phyloP scores from a whole-genome alignment of 2,888 invertebrate genomes.

The Leucophenga montana region DNA sequence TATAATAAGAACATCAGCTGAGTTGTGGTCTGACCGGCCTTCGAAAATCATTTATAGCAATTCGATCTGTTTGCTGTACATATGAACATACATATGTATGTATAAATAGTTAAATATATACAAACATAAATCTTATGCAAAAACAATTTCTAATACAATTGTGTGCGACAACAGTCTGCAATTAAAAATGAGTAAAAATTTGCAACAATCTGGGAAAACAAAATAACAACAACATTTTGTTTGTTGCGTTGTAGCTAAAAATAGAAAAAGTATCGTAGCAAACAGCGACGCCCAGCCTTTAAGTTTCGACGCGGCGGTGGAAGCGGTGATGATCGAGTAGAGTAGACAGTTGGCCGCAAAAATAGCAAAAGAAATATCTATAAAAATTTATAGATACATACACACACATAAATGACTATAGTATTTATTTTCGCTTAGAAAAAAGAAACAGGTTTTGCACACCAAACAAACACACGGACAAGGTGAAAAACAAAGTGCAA shows the following conservation, averaged over 20 bases:
- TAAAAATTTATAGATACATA: conserved; percentile 33
- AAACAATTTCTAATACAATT: not conserved
- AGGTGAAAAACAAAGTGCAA: conserved; percentile 32
- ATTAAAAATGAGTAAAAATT: conserved; percentile 18
- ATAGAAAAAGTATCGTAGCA: conserved; percentile 39
- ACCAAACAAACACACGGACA: conserved; percentile 22
- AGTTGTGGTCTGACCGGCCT: too few relatives aligned
- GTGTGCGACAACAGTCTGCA: not conserved
- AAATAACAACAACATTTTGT: not conserved
- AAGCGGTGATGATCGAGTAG: conserved; percentile 24
- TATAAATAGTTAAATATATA: too few relatives aligned
- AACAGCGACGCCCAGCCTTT: conserved; percentile 9
- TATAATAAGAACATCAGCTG: too few relatives aligned
- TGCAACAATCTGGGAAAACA: conserved; percentile 37
- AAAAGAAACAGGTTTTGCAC: conserved; percentile 24
- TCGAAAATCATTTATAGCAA: too few relatives aligned
- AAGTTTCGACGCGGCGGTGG: conserved; percentile 6
- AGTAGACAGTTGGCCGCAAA: conserved; percentile 43
- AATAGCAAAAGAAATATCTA: conserved; percentile 20
- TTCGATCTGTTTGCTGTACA: too few relatives aligned
- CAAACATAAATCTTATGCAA: not conserved
- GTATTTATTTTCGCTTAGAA: conserved; percentile 45
- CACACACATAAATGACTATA: conserved; percentile 14
- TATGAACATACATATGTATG: too few relatives aligned
- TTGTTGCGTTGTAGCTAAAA: conserved; percentile 42